These are phyloP conservation scores for Drosophila bocqueti DNA, from an alignment of 1,140 invertebrate species.

Conservation along the genomic window DNA sequence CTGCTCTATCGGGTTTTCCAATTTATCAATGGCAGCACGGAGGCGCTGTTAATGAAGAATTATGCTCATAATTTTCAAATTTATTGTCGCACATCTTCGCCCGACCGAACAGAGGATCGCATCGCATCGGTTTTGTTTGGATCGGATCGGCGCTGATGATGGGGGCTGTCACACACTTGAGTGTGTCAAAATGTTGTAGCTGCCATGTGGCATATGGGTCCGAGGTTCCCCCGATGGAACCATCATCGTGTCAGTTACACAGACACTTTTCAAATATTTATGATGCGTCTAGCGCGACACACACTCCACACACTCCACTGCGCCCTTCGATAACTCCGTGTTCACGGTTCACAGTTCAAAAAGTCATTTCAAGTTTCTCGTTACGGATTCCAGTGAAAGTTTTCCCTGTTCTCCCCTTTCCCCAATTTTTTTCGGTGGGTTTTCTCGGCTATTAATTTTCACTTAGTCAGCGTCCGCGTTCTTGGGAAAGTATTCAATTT, in stretches of 20 bases:
- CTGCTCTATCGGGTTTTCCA: conserved; percentile 59
- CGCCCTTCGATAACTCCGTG: conserved; percentile 14
- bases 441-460: conserved; percentile 69
- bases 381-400: conserved; percentile 76
- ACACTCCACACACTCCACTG: conserved; percentile 15
- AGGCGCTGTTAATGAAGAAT: conserved; percentile 80
- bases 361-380: conserved; percentile 79
- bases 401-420: conserved; percentile 24
- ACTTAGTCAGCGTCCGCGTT: conserved; percentile 69
- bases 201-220: conserved; percentile 69
- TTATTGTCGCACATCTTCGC: conserved; percentile 72
- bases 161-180: conserved; percentile 75
- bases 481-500: conserved; percentile 65
- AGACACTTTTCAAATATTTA: conserved; percentile 76
- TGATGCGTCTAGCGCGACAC: conserved; percentile 58
- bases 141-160: conserved; percentile 42
- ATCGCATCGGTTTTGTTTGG: conserved; percentile 7
- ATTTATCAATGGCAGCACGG: conserved; percentile 61
- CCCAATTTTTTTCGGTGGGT: background rate
- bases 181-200: conserved; percentile 79
- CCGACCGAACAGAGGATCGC: conserved; percentile 12
- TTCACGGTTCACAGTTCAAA: conserved; percentile 78
- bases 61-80: conserved; percentile 82
- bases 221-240: conserved; percentile 9
- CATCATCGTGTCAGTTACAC: conserved; percentile 72